Base-by-base conservation (phyloP, 37 sponge, comb jelly and placozoan species). In the Tethya wilhelma region DNA sequence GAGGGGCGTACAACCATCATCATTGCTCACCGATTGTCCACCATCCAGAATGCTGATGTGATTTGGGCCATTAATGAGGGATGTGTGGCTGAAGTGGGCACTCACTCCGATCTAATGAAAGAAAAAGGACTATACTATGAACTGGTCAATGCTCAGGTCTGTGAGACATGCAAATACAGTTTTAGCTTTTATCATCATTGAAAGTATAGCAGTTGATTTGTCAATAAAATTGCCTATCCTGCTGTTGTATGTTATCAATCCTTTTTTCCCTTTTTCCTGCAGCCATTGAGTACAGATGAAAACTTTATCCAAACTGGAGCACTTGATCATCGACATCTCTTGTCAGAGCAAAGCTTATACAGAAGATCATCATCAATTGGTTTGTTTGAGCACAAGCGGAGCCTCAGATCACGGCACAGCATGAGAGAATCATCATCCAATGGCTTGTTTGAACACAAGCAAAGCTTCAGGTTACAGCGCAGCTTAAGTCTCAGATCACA, bases 1-100 rank as follows among this genome's bases (percentile, higher is more conserved):
- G 79, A 89, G 58, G 98, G 98, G 11, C 67, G 96, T 20, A 95
- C 96, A 12, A 95, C 91, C 56, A 88, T 95, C 34, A 64, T 95
- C 32, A 87, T 95, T 31, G 96, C 96, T 12, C 96, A 95, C 74
- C 67, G 96, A 0, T 80, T 95, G 78, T 86, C 92, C 42, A 95
- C 96, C 56, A 87, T 95, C 42, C 79, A 79, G 70, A 91, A 65
- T 25, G 96, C 92, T 1, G 92, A 95, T 43, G 32, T 84, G 34
- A 85, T 93, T 28, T 80, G 75, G 19, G 73, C 78, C 44, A 89
- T 88, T 11, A 53, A 89, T 19, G 60, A 32, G 3, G 96, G 96
- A 1, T 53, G 66, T 11, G 92, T 91, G 62, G 96, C 71, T 19
- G 96, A 95, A 68, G 38, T 56, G 67, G 96, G 96, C 44, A 78